Base-by-base conservation (phyloP, 1,140 invertebrate genomes). In the Tetragonula clypearis region DNA sequence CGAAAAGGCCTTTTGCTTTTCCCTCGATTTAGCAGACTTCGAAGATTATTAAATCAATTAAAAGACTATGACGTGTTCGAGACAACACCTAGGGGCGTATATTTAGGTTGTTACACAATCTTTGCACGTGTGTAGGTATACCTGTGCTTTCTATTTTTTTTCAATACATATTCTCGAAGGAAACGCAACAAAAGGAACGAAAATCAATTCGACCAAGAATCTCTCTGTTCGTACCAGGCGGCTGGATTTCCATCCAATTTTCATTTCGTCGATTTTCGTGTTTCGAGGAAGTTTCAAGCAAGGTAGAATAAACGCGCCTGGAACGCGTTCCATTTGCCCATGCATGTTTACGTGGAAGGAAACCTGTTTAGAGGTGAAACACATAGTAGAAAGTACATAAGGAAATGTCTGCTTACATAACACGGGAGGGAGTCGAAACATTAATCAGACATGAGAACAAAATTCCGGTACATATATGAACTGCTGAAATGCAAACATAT, bases 351-450 rank as follows among this genome's bases (percentile, higher is more conserved):
- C 12, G n/a, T 23, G 8, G 19, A 60, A 23, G 55, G 41, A 84
- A 84, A 84, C 76, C 55, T 55, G 82, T 84, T 79, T 35, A 12
- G 0, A 30, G 15, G n/a, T 56, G 26, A 69, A 69, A 78, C 76
- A 69, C 26, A 66, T 66, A 66, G 56, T 79, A 79, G 82, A 84
- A 84, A 84, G 82, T 84, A 72, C 26, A 55, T 62, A 56, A 84
- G 41, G 26, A 77, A 62, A 58, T 79, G 72, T 65, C 0, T 55
- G 56, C 76, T 84, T 78, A 72, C 17, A 72, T 79, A 84, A 84
- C 49, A 0, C 23, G 0, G 19, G 5, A 14, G 1, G 30, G 30
- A 0, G n/a, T n/a, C 62, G 66, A 41, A 53, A 30, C 66, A 53
- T 60, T 49, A 68, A 55, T 71, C 75, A 68, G 58, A 56, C 30